Conservation (phyloP, 2,797 vertebrate genomes). For the Dendrocincla tyrannina region DNA sequence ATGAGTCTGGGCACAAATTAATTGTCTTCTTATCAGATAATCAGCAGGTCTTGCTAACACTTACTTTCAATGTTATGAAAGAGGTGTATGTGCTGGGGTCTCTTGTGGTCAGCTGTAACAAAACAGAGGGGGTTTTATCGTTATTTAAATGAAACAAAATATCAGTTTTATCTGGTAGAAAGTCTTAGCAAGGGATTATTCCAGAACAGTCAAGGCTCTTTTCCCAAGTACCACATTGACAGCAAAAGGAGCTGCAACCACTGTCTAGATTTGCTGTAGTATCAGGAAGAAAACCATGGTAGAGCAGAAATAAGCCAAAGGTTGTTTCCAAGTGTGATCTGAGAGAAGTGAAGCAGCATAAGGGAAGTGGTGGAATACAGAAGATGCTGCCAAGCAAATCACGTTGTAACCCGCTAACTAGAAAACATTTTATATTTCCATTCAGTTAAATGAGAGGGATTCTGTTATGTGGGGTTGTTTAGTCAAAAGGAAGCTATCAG, state of each 20-base stretch:
- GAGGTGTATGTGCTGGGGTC: background rate
- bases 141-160: constrained; percentile 28
- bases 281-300: constrained; percentile 18
- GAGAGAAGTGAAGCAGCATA: background rate
- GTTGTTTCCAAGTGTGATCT: background rate
- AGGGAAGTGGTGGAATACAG: background rate
- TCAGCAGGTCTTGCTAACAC: constrained; percentile 50
- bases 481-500: no score
- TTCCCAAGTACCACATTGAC: constrained; percentile 45
- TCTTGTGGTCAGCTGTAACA: background rate
- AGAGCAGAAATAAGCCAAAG: constrained; percentile 17
- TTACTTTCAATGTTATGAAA: constrained; percentile 45
- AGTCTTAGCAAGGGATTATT: constrained; percentile 48
- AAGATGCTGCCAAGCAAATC: background rate
- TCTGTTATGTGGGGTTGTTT: background rate
- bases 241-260: constrained; percentile 11
- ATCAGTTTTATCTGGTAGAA: constrained; percentile 28
- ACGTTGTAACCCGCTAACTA: background rate
- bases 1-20: constrained; percentile 73
- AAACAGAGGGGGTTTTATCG: background rate
- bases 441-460: background rate
- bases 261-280: background rate
- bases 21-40: constrained; percentile 67
- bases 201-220: constrained; percentile 37
- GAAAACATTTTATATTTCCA: background rate